Evolutionary conservation across 2,797 vertebrate species (phyloP).

Genomic region (Lutjanus campechanus): DNA sequence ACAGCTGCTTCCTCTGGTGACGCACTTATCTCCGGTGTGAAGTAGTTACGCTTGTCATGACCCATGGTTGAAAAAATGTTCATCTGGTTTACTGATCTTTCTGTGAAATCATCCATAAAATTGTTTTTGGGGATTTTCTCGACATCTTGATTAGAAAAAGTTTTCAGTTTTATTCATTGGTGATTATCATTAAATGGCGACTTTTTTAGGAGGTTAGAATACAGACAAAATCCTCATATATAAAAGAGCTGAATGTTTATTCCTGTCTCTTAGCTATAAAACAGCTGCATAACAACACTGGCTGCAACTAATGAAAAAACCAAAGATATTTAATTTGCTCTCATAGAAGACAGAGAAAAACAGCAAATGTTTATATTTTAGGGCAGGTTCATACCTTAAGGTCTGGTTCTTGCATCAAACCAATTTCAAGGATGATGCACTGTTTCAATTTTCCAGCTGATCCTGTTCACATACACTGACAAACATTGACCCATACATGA

Average conservation of each 20-base stretch:
- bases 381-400: no score
- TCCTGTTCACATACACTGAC: no score
- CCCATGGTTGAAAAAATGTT: neutral
- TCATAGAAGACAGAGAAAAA: neutral
- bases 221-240: neutral
- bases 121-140: neutral
- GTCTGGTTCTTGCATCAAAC: no score
- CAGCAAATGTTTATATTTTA: neutral
- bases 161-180: neutral
- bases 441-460: no score
- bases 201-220: neutral
- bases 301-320: neutral
- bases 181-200: neutral
- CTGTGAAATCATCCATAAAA: no score
- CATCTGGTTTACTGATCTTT: no score
- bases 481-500: no score
- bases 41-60: neutral
- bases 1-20: slow-evolving; percentile 11
- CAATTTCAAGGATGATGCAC: no score
- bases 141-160: neutral
- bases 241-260: neutral
- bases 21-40: neutral
- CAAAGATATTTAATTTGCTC: neutral
- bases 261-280: neutral
- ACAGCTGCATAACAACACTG: neutral